Evolutionary conservation across 1,140 invertebrate species (phyloP), one percentile per base, ranked within the genome.

Genomic region (Potamilus streckersoni): DNA sequence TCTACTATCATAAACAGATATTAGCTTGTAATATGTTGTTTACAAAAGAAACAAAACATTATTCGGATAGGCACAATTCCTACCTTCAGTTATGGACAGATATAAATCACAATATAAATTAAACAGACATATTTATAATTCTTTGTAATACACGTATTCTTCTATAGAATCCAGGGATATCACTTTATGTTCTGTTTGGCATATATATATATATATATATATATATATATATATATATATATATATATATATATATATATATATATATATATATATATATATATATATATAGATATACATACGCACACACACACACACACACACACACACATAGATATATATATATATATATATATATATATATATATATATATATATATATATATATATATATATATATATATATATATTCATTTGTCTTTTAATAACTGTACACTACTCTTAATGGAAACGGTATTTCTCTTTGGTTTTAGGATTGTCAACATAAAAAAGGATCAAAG

Each of bases 261-360:
- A 65, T 65, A 27, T 65, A 65, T 65, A n/a, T 65, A 27, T 65
- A 65, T 27, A 65, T 65, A 27, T 65, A 65, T 65, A n/a, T 65
- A 27, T 65, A 65, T 27, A 65, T 65, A 27, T 65, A 65, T 65
- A n/a, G n/a, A n/a, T n/a, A n/a, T n/a, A n/a, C n/a, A n/a, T n/a
- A n/a, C n/a, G n/a, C n/a, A n/a, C n/a, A n/a, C n/a, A n/a, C n/a
- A n/a, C n/a, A n/a, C n/a, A n/a, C n/a, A n/a, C n/a, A n/a, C n/a
- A n/a, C n/a, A n/a, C 4, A n/a, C 4, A n/a, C 5, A 65, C 2
- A 65, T 16, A n/a, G 1, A 19, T 27, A 65, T 65, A 65, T 23
- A n/a, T 15, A 17, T n/a, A 17, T 65, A 65, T 27, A n/a, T 65
- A 27, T 65, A 20, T 20, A 61, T 61, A 61, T 17, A 20, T 17